Conservation (phyloP, 2,888 invertebrate genomes). For the Halictus quadricinctus region DNA sequence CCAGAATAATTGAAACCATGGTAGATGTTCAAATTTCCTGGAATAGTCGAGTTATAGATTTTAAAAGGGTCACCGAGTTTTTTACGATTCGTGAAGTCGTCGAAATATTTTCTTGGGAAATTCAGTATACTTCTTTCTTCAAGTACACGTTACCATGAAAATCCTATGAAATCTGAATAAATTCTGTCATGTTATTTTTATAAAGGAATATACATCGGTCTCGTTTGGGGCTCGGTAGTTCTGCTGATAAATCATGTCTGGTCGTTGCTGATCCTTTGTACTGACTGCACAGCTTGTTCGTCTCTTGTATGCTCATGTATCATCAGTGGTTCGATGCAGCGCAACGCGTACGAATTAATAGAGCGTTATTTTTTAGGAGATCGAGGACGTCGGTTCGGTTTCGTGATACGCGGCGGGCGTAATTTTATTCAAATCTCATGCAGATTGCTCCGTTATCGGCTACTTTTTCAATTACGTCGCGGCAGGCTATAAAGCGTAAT, state of each 20-base stretch:
- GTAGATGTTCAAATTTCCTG: background rate
- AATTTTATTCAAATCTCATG: constrained; percentile 70
- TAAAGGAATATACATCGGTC: too few relatives aligned
- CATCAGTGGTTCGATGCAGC: background rate
- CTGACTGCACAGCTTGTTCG: background rate
- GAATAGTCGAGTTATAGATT: background rate
- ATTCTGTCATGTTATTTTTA: too few relatives aligned
- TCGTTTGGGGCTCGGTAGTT: too few relatives aligned
- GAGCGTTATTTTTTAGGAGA: constrained; percentile 8
- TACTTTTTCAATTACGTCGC: constrained; percentile 69
- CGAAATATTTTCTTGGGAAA: background rate
- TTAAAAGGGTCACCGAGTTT: background rate
- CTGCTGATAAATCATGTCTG: too few relatives aligned
- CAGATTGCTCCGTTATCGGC: constrained; percentile 70
- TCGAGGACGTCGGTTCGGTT: constrained; percentile 50
- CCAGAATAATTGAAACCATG: background rate
- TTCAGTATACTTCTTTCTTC: too few relatives aligned
- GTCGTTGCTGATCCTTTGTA: too few relatives aligned
- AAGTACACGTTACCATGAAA: too few relatives aligned
- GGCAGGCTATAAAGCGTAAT: constrained; percentile 65
- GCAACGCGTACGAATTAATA: constrained; percentile 12
- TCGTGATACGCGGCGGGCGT: constrained; percentile 55
- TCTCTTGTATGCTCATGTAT: background rate
- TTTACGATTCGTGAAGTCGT: background rate
- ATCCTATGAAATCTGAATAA: too few relatives aligned